phyloP scores from a whole-genome alignment of 2,797 vertebrate species.

The Ficedula albicollis region DNA sequence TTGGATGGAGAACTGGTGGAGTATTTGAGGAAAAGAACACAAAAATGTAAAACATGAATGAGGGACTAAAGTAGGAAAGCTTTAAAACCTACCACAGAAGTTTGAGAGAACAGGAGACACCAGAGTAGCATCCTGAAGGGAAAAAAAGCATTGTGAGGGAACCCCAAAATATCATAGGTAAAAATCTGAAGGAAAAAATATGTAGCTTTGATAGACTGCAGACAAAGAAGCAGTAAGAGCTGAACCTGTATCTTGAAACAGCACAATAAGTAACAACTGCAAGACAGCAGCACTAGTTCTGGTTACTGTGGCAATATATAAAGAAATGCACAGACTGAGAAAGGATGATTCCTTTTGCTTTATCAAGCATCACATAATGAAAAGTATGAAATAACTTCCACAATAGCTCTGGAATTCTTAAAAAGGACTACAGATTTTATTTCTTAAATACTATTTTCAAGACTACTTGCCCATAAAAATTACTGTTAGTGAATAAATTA shows the following conservation, averaged over 20 bases:
- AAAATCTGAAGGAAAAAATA: not conserved
- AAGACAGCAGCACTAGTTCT: constrained; percentile 1
- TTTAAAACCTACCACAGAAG: not conserved
- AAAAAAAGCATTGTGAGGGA: not conserved
- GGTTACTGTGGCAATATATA: not conserved
- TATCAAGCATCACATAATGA: constrained; percentile 14
- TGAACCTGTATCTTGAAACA: not conserved
- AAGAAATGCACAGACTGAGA: not conserved
- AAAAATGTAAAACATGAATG: not conserved
- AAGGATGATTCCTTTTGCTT: not conserved
- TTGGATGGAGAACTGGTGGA: not conserved
- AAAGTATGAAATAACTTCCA: not conserved
- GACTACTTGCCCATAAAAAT: constrained; percentile 1
- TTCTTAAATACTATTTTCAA: constrained; percentile 26
- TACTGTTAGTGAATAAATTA: constrained; percentile 35
- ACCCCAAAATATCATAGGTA: not conserved
- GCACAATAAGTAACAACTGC: not conserved
- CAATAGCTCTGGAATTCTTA: not conserved
- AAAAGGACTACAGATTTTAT: constrained; percentile 29
- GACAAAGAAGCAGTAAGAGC: not conserved
- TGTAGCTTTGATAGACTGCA: not conserved
- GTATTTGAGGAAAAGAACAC: not conserved
- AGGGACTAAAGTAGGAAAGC: not conserved
- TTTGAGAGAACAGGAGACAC: not conserved
- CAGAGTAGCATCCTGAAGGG: not conserved